Base-by-base conservation (phyloP, 2,888 invertebrate species). In the Pardosa pseudoannulata region DNA sequence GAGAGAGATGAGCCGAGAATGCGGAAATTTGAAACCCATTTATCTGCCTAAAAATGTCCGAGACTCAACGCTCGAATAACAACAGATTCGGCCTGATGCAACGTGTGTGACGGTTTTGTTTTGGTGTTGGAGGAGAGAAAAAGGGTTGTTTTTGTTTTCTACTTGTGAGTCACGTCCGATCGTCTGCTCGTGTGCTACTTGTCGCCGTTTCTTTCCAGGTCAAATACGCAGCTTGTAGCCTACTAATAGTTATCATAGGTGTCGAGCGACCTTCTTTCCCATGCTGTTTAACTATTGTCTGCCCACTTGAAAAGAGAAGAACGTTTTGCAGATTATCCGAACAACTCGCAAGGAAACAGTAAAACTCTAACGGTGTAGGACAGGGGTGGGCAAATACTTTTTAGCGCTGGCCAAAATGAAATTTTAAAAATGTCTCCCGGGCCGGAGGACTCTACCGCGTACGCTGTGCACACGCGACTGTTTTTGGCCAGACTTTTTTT, bases 221-320 rank as follows among this genome's bases (percentile, higher is more conserved):
- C 46, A 46, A 16, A 46, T 9, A 46, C 46, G 5, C 46, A 46
- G 65, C 72, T 70, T 65, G 62, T 79, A 72, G 72, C 72, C 64
- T 78, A 78, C 72, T 72, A 72, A 72, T 79, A 39, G 32, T 28
- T 32, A 19, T 11, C 39, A 65, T 31, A 65, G 29, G 27, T n/a
- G 46, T 16, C 64, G 28, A 39, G 46, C 27, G 72, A 71, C 23
- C 23, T 41, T 62, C 70, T 46, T 71, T 46, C 16, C n/a, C n/a
- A 16, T 16, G 16, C 2, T 16, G 16, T 46, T 46, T 46, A 46
- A 36, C 11, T 16, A 46, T 9, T 46, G 5, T 16, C n/a, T 36
- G 5, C n/a, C 46, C 5, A 2, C 2, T 36, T 7, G 5, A 46
- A 46, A 16, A 46, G n/a, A 46, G 16, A 16, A 46, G 46, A 11